Percentiles rank a stretch among this genome's conserved stretches.
phyloP scores from a whole-genome alignment of 2,113 vertebrate genomes.

The Corvus moneduloides region DNA sequence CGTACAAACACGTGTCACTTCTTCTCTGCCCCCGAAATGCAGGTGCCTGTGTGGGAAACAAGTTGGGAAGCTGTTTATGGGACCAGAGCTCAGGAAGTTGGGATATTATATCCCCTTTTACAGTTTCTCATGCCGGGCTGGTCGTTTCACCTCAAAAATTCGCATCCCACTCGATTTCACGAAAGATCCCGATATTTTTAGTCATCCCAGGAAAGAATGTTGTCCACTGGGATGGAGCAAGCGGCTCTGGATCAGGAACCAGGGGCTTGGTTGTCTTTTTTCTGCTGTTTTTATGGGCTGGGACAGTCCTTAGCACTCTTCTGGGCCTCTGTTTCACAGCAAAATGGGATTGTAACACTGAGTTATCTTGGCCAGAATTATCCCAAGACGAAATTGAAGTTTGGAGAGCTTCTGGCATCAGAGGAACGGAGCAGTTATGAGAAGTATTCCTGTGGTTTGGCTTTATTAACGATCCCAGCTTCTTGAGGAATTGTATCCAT shows the following conservation, averaged over 20 bases:
- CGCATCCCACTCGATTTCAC: neutral
- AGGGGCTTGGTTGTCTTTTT: neutral
- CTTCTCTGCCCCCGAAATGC: neutral
- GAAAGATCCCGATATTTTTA: neutral
- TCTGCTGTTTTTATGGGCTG: neutral
- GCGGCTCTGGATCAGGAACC: neutral
- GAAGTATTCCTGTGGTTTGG: neutral
- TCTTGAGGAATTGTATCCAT: neutral
- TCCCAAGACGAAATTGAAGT: neutral
- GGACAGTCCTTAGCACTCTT: neutral
- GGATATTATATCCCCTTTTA: neutral
- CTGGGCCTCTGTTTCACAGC: neutral
- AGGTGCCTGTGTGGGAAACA: conserved; percentile 34
- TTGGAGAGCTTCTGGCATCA: neutral
- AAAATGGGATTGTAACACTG: neutral
- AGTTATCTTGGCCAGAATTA: neutral
- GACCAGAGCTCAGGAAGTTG: neutral
- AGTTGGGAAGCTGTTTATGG: neutral
- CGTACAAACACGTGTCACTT: neutral
- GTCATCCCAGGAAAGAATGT: neutral
- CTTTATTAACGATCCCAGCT: neutral
- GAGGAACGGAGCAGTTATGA: neutral
- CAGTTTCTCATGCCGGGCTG: neutral
- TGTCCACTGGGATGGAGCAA: neutral
- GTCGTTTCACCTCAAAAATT: neutral